Percentiles rank a stretch among this genome's conserved stretches.
These are phyloP conservation scores for Jacana jacana DNA, from an alignment of 2,113 vertebrate genomes.

Conservation along the genomic window DNA sequence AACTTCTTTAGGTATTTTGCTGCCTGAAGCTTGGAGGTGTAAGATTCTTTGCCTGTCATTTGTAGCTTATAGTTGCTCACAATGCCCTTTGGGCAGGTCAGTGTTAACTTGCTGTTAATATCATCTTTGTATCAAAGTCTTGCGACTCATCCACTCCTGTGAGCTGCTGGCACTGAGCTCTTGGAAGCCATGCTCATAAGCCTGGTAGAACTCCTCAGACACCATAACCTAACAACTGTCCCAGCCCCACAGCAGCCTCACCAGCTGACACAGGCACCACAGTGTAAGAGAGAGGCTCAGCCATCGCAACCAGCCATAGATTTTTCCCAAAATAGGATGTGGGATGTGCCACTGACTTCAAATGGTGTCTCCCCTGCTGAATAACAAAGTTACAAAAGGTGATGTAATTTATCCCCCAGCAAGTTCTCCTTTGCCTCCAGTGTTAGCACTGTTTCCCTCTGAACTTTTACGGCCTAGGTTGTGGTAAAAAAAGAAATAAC, in stretches of 20 bases:
- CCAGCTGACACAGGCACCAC: too few relatives aligned
- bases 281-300: background rate
- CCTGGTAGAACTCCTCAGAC: background rate
- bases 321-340: background rate
- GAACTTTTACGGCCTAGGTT: background rate
- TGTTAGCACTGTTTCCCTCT: background rate
- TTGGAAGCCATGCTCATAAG: fast-evolving
- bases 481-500: background rate
- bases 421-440: background rate
- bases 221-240: background rate
- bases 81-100: background rate
- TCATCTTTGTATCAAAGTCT: background rate
- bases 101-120: background rate
- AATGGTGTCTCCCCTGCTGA: background rate
- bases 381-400: background rate
- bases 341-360: background rate
- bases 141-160: too few relatives aligned
- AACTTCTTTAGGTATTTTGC: background rate
- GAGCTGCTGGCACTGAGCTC: background rate
- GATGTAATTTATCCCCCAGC: background rate
- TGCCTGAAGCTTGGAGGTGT: background rate
- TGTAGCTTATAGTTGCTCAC: background rate
- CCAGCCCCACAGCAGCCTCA: background rate
- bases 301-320: too few relatives aligned
- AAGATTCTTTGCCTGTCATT: background rate